Conservation (phyloP, 2,113 vertebrate genomes). For the Protomyctophum bolini region DNA sequence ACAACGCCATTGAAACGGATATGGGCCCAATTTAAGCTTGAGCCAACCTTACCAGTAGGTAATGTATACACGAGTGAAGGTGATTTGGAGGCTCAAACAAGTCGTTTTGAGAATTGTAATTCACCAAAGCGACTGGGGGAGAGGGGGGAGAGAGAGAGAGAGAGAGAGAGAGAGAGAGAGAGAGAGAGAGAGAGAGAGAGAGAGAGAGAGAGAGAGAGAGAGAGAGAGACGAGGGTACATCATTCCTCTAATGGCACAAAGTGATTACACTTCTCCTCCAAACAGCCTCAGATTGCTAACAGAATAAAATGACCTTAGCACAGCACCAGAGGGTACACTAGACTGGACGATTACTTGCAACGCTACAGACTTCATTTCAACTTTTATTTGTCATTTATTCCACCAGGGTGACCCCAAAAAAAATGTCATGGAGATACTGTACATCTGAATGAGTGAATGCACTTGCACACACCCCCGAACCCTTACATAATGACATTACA, state of each 20-base stretch:
- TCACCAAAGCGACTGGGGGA: too few relatives aligned
- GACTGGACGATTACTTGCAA: too few relatives aligned
- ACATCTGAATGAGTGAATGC: too few relatives aligned
- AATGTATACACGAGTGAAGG: background rate
- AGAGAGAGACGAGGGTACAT: conserved; percentile 32
- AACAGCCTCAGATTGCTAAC: conserved; percentile 26
- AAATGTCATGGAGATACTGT: too few relatives aligned
- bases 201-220: background rate
- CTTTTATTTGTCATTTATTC: too few relatives aligned
- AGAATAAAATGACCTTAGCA: conserved; percentile 16
- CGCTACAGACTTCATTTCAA: too few relatives aligned
- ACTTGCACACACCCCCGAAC: too few relatives aligned
- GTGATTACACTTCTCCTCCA: conserved; percentile 21
- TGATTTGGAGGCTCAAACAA: conserved; percentile 11
- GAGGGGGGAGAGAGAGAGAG: background rate
- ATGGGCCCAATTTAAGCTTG: too few relatives aligned
- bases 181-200: background rate
- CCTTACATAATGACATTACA: too few relatives aligned
- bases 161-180: background rate
- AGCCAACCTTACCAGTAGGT: too few relatives aligned
- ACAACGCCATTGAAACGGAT: too few relatives aligned
- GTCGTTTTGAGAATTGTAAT: conserved; percentile 8
- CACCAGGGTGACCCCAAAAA: too few relatives aligned
- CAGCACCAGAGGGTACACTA: background rate
- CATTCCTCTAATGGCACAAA: conserved; percentile 42